Base-by-base conservation (phyloP, 2,797 vertebrate species). In the Hypotaenidia okinawae region DNA sequence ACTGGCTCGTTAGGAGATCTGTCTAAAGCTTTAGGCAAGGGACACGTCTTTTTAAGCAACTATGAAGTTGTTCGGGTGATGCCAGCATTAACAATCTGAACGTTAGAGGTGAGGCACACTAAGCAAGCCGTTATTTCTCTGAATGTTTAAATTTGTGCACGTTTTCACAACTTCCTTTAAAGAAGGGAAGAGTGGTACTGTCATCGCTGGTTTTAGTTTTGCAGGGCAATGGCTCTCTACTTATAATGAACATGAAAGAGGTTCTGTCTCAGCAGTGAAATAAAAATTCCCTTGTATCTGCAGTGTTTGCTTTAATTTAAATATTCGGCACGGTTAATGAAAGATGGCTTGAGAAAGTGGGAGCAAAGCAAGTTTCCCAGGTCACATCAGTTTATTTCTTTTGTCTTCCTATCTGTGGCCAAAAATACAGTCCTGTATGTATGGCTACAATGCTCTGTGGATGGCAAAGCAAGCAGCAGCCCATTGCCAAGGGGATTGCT, bases 51-150 rank as follows among this genome's bases (percentile, higher is more conserved):
- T 86, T 75, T 49, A 88, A 82, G 55, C 81, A 81, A 81, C 28
- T 54, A n/a, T 55, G 22, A 76, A 54, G n/a, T 24, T 22, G 63
- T 90, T 70, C 3, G 6, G 90, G 61, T 61, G 66, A 82, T 73
- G 70, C 33, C 80, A 82, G 5, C 70, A 94, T 73, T 78, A 88
- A 64, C 69, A 81, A 55, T 66, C 92, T 93, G 64, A 81, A 95
- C 84, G 76, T 84, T 94, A 76, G 73, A 93, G 76, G 90, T 79
- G 93, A 96, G 77, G 70, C 93, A 49, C 72, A 82, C 43, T 82
- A 85, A 93, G 64, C 33, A 89, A 94, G 82, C 43, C 73, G 45
- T 90, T 94, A 93, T 95, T 89, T 93, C 74, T 94, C 86, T 28
- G 49, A 90, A 88, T 91, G 52, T 73, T 93, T 94, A 79, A 84